Evolutionary conservation across 2,797 vertebrate genomes (phyloP).

Genomic region (Neosilurus mollespiculum): DNA sequence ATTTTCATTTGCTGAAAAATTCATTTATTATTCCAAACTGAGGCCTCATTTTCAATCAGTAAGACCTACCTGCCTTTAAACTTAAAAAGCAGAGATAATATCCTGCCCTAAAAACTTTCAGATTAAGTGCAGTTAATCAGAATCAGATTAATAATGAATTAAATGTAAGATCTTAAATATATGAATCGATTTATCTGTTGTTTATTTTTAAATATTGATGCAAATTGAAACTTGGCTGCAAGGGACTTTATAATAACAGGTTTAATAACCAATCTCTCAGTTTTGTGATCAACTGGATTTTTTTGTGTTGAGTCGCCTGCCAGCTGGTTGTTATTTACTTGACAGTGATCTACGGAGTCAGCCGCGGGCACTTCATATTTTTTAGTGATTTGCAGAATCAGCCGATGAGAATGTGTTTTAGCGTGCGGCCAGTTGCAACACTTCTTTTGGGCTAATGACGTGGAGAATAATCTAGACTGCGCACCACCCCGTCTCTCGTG

Average conservation of each 20-base stretch:
- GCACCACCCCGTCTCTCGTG: too few relatives aligned
- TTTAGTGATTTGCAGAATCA: too few relatives aligned
- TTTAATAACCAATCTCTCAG: background rate
- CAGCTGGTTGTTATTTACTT: too few relatives aligned
- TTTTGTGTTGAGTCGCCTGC: too few relatives aligned
- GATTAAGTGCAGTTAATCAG: background rate
- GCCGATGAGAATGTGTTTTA: too few relatives aligned
- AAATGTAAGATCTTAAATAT: background rate
- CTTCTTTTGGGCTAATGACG: too few relatives aligned
- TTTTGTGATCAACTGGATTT: too few relatives aligned
- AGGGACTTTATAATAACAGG: background rate
- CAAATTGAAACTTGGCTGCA: background rate
- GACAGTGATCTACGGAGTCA: too few relatives aligned
- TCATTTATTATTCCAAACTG: background rate
- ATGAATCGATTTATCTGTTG: background rate
- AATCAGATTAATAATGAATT: background rate
- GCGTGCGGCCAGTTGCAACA: too few relatives aligned
- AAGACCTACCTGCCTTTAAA: background rate
- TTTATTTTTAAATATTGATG: background rate
- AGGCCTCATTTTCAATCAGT: background rate
- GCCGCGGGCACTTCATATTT: too few relatives aligned
- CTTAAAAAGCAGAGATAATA: background rate
- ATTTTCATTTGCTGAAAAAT: background rate
- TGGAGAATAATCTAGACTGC: too few relatives aligned
- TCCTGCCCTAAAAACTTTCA: background rate